A percentile compares a stretch with the other conserved stretches of the same genome.
Evolutionary conservation across 2,797 vertebrate genomes (phyloP).

Genomic region (Rhabdomys pumilio): DNA sequence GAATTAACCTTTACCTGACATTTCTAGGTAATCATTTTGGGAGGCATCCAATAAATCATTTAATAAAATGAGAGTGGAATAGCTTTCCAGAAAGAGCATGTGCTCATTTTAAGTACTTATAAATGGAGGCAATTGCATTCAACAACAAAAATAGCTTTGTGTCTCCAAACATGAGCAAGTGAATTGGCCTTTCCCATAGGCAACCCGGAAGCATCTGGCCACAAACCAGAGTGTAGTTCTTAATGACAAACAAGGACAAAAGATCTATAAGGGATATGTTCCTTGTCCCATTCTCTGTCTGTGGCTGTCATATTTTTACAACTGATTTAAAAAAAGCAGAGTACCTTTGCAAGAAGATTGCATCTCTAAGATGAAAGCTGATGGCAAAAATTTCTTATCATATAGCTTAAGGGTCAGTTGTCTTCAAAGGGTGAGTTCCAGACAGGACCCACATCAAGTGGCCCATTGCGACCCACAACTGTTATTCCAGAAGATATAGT

Average conservation of each 20-base stretch:
- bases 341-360: slow-evolving; percentile 39
- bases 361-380: not conserved
- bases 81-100: slow-evolving; percentile 69
- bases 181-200: not conserved
- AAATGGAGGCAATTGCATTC: slow-evolving; percentile 8
- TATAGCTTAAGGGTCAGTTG: slow-evolving; percentile 20
- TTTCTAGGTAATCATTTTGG: slow-evolving; percentile 83
- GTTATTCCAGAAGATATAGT: not conserved
- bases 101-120: slow-evolving; percentile 71
- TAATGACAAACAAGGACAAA: slow-evolving; percentile 49
- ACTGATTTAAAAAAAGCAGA: not conserved
- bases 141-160: slow-evolving; percentile 74
- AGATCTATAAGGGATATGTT: not conserved
- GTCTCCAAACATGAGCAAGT: slow-evolving; percentile 32
- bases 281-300: not conserved
- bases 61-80: slow-evolving; percentile 84
- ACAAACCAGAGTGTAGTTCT: slow-evolving; percentile 25
- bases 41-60: slow-evolving; percentile 83
- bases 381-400: not conserved
- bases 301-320: not conserved
- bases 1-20: slow-evolving; percentile 87
- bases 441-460: not conserved
- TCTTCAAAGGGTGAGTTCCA: not conserved
- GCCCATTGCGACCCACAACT: no score
- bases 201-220: slow-evolving; percentile 2